Conservation (phyloP, 2,113 vertebrate species). For the Raja brachyura region DNA sequence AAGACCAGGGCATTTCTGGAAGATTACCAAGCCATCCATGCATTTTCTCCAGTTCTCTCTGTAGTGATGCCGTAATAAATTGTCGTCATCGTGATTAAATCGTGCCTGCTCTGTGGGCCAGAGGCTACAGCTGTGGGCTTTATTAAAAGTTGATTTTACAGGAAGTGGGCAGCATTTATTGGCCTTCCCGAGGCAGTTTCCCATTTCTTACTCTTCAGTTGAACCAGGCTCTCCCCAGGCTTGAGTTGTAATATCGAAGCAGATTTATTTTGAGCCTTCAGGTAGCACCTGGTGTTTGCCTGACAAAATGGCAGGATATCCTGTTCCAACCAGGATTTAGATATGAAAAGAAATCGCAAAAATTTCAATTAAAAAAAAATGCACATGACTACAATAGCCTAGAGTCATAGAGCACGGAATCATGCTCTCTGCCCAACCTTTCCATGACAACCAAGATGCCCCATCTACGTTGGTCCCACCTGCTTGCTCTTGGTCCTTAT, state of each 20-base stretch:
- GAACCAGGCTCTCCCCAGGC: neutral
- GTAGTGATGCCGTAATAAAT: neutral
- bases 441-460: too few species aligned
- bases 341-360: too few species aligned
- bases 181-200: too few species aligned
- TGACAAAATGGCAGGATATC: neutral
- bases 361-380: too few species aligned
- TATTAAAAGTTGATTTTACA: too few species aligned
- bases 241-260: neutral
- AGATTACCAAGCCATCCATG: neutral
- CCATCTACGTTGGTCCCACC: too few species aligned
- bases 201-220: neutral
- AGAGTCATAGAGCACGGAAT: too few species aligned
- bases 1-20: neutral
- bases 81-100: neutral
- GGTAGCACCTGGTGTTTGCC: neutral
- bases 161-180: too few species aligned
- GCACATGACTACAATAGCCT: too few species aligned
- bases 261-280: neutral
- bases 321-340: neutral
- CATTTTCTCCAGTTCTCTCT: neutral
- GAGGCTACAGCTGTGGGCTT: neutral
- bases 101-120: neutral
- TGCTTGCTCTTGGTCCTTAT: too few species aligned
- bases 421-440: too few species aligned